Percentiles rank a stretch among this genome's conserved stretches.
phyloP scores from a whole-genome alignment of 2,888 invertebrate species.

The Hirtodrosophila cameraria region DNA sequence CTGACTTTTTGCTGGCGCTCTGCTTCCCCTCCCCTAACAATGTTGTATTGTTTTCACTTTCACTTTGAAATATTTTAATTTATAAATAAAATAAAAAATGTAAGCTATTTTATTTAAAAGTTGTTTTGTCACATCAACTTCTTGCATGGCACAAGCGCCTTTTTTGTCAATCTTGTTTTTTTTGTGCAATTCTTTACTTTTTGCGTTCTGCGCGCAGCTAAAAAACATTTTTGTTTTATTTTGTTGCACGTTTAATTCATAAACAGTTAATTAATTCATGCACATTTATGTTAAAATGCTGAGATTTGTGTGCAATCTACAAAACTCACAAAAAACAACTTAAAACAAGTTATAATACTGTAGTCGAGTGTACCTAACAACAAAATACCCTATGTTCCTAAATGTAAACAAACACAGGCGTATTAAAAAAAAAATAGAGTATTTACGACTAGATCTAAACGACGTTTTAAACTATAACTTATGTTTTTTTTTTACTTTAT shows the following conservation, averaged over 20 bases:
- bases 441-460: no score
- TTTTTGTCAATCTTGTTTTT: conserved; percentile 68
- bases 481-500: no score
- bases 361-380: no score
- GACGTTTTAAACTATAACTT: no score
- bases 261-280: conserved; percentile 80
- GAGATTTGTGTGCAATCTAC: conserved; percentile 66
- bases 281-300: conserved; percentile 74
- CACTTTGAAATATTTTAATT: not conserved
- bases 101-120: conserved; percentile 38
- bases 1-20: conserved; percentile 50
- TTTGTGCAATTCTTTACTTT: conserved; percentile 60
- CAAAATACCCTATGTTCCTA: no score
- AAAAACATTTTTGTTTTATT: conserved; percentile 40
- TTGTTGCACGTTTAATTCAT: conserved; percentile 79
- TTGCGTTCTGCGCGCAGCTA: conserved; percentile 62
- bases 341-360: no score
- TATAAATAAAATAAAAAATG: no score
- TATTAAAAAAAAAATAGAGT: no score
- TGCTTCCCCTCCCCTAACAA: not conserved
- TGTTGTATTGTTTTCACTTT: conserved; percentile 5
- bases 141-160: conserved; percentile 61
- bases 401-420: no score
- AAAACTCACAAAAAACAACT: conserved; percentile 27
- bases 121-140: conserved; percentile 57